Conservation (phyloP, 2,797 vertebrate genomes). For the Steatocranus sp. region DNA sequence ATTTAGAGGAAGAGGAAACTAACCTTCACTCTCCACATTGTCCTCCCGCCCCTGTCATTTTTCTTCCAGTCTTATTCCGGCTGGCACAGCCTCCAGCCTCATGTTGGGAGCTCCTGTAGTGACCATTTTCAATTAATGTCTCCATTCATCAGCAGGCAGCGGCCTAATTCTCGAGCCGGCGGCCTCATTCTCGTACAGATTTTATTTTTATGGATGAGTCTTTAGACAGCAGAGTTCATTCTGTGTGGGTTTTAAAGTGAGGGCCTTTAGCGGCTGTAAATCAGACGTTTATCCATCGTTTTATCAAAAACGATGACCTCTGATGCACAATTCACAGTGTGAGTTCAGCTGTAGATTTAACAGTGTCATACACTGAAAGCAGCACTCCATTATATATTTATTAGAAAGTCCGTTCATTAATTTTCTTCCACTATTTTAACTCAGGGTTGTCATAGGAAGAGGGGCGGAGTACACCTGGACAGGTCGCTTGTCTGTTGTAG, state of each 20-base stretch:
- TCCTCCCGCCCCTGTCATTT: constrained; percentile 33
- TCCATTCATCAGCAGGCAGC: constrained; percentile 56
- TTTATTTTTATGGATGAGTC: background rate
- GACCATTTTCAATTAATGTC: constrained; percentile 64
- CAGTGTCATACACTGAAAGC: background rate
- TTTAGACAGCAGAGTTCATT: background rate
- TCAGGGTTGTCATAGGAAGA: background rate
- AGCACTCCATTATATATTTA: background rate
- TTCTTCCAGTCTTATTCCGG: constrained; percentile 48
- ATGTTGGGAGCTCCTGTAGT: constrained; percentile 51
- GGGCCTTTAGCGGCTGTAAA: background rate
- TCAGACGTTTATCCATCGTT: background rate
- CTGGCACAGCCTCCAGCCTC: constrained; percentile 39
- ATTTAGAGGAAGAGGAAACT: background rate
- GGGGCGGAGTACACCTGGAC: background rate
- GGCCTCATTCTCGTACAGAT: background rate
- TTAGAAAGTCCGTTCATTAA: background rate
- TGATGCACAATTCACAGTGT: background rate
- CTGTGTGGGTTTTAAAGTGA: background rate
- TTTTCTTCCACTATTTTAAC: background rate
- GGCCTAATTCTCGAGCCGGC: constrained; percentile 44
- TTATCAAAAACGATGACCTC: background rate
- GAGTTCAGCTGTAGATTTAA: background rate
- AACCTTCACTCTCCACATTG: background rate
- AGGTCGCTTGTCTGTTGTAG: background rate